Conservation (phyloP, 2,113 vertebrate species). For the Plotosus lineatus region DNA sequence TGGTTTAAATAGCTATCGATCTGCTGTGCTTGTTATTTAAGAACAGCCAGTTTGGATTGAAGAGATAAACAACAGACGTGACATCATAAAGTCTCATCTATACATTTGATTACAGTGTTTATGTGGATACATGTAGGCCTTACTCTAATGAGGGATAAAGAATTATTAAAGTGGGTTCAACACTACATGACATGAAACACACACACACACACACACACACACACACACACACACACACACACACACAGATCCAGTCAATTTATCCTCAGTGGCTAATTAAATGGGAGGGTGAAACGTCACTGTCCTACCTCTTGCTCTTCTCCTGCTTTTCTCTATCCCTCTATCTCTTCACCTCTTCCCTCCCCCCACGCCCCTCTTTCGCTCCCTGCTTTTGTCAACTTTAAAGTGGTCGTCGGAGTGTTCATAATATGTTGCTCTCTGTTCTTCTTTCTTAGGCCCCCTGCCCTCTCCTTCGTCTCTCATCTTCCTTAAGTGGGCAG, state of each 20-base stretch:
- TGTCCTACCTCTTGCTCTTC: conserved; percentile 56
- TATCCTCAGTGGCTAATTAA: conserved; percentile 76
- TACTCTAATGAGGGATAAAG: not conserved
- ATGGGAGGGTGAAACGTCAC: conserved; percentile 72
- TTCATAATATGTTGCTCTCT: conserved; percentile 78
- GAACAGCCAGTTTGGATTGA: conserved; percentile 59
- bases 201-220: conserved; percentile 26
- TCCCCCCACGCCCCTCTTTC: conserved; percentile 28
- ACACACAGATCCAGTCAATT: conserved; percentile 50
- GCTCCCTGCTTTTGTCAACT: conserved; percentile 70
- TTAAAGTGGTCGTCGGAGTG: conserved; percentile 76
- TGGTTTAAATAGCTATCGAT: conserved; percentile 36
- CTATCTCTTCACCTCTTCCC: conserved; percentile 56
- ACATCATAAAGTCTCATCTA: not conserved
- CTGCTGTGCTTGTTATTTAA: conserved; percentile 56
- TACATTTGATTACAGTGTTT: not conserved
- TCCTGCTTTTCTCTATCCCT: conserved; percentile 53
- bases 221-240: conserved; percentile 25
- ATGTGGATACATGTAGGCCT: no score
- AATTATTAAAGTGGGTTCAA: not conserved
- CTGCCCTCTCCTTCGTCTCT: conserved; percentile 49
- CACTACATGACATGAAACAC: not conserved
- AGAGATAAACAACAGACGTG: conserved; percentile 6
- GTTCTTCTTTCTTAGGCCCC: conserved; percentile 48
- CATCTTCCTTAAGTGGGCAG: conserved; percentile 71